Base-by-base conservation (phyloP, 1,140 invertebrate species). In the Zaprionus tsacasi region DNA sequence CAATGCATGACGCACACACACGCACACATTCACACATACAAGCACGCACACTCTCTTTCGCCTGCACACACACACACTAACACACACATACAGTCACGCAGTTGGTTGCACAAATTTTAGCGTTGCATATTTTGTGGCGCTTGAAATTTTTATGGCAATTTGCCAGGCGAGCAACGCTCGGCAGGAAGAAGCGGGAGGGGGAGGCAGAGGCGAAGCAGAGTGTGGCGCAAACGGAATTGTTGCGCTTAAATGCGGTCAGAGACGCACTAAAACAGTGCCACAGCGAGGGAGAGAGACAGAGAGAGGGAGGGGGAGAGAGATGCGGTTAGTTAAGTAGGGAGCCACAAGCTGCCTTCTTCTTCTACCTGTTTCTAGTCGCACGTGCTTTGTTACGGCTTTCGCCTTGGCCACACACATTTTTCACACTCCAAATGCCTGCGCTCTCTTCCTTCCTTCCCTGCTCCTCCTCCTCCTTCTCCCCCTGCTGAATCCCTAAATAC, bases 101-200 rank as follows among this genome's bases (percentile, higher is more conserved):
- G 67, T 78, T 80, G 61, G 69, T 55, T 86, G 82, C 73, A 68
- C 63, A 88, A 78, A 87, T 80, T 71, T 89, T 76, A 78, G 65
- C 75, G 70, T 75, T 88, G 80, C 83, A 87, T 87, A 87, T 87
- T 87, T 87, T 87, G 82, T 80, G 83, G 83, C 68, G 83, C 77
- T 80, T 88, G 77, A 86, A 88, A 87, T 82, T 80, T 79, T 78
- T 88, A 88, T 87, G 83, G 82, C 82, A 87, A 87, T 87, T 87
- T 88, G 83, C 82, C 80, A 88, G 72, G 73, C 80, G 80, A 87
- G 70, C 72, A 63, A 69, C 55, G 72, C 73, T 57, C 60, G 61
- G 78, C 73, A 67, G 30, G 45, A 76, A 82, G 76, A 76, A 57
- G 27, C 3, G 17, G 30, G 30, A 33, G 3, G 7, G 30, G 7